Evolutionary conservation across 2,797 vertebrate genomes (phyloP), one percentile per base, ranked within the genome.

Genomic region (Urosaurus nigricauda): DNA sequence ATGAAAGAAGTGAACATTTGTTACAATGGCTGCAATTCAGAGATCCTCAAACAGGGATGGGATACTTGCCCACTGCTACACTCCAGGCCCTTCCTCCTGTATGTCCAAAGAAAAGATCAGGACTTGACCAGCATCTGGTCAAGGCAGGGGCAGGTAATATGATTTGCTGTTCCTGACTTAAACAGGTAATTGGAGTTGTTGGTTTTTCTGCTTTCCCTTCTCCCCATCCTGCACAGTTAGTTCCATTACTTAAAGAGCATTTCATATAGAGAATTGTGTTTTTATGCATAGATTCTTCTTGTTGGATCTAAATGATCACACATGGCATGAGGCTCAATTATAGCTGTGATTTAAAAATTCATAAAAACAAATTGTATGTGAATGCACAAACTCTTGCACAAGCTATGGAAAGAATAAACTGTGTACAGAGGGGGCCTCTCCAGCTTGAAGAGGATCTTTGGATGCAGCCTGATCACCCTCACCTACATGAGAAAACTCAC

Each of bases 231-330:
- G 26, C 24, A 68, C 43, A 83, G 2, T 37, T 83, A 88, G 21
- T 75, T 70, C 73, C 73, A 77, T 11, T 21, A 65, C 47, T 78
- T 13, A 32, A 83, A 47, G 37, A 79, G 60, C 2, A 53, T 29
- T 47, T 40, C 26, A 47, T 78, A 17, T 11, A 43, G 29, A 78
- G 29, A 78, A 78, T 68, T 21, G 47, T 51, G 47, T 65, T 83
- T 88, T 83, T 35, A 60, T 84, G 29, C 32, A n/a, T 79, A 21
- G 82, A 56, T 79, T 84, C 56, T n/a, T 79, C 65, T 87, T 81
- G 53, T 29, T 87, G 29, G 53, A 53, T 87, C 68, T 60, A 79
- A 81, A 53, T 87, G 37, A 81, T 81, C 68, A 43, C 11, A 17
- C 35, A n/a, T 35, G 14, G 8, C 43, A 40, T 19, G 47, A 24